A percentile compares a stretch with the other conserved stretches of the same genome.
Conservation (phyloP, 35 echinoderm and acorn worm species). For the Ophioderma brevispina region DNA sequence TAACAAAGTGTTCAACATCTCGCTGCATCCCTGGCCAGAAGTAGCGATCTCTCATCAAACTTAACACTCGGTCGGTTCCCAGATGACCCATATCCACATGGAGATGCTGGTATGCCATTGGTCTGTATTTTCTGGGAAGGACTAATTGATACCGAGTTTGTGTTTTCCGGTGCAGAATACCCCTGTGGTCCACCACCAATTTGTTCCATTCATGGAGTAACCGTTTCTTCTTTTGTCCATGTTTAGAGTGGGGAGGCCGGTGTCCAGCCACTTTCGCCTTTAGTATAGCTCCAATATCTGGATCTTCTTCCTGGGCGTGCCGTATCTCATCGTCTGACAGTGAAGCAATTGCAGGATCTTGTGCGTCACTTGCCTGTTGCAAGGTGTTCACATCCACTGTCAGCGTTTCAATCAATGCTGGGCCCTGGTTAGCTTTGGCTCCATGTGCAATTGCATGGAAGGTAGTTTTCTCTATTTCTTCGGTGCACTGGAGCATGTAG, state of each 20-base stretch:
- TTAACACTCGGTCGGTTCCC: slow-evolving; percentile 15
- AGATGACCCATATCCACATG: slow-evolving; percentile 44
- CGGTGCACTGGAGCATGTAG: slow-evolving; percentile 31
- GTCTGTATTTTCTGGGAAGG: not conserved
- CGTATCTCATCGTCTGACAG: slow-evolving; percentile 12
- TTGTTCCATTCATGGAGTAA: slow-evolving; percentile 41
- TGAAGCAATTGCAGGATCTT: not conserved
- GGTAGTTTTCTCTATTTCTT: not conserved
- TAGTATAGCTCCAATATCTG: not conserved
- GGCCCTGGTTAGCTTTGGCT: not conserved
- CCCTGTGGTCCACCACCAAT: not conserved
- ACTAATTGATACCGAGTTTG: slow-evolving; percentile 17
- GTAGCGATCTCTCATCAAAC: slow-evolving; percentile 7
- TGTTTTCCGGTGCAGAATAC: slow-evolving; percentile 19
- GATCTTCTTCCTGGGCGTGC: not conserved
- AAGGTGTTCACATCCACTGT: not conserved
- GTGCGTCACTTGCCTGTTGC: not conserved
- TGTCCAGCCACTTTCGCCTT: not conserved
- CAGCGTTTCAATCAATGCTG: not conserved
- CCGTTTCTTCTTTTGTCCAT: not conserved
- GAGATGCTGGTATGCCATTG: slow-evolving; percentile 1
- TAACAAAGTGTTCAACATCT: slow-evolving; percentile 33
- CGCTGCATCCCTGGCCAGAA: slow-evolving; percentile 50
- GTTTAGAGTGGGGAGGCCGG: not conserved
- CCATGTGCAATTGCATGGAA: slow-evolving; percentile 10